Evolutionary conservation across 2,888 invertebrate species (phyloP).

Genomic region (Pterostichus madidus): DNA sequence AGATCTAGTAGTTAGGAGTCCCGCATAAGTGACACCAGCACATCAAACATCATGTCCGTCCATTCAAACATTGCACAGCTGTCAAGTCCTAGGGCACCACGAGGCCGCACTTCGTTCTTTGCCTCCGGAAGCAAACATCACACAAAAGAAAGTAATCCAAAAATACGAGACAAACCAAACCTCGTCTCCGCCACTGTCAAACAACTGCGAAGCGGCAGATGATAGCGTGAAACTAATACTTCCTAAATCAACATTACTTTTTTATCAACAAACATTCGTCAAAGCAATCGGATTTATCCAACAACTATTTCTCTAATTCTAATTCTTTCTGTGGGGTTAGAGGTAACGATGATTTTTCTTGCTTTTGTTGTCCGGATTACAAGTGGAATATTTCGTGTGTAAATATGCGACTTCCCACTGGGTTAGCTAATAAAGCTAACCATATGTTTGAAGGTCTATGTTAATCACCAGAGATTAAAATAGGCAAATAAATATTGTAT

Average conservation of each 20-base stretch:
- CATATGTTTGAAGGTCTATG: conserved; percentile 25
- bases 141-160: conserved; percentile 61
- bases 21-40: background rate
- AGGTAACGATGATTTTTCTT: background rate
- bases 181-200: background rate
- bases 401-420: conserved; percentile 6
- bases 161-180: conserved; percentile 18
- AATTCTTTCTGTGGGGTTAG: too few relatives aligned
- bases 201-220: conserved; percentile 41
- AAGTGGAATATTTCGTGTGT: background rate
- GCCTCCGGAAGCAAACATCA: conserved; percentile 20
- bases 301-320: background rate
- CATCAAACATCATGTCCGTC: background rate
- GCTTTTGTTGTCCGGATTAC: conserved; percentile 16
- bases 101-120: conserved; percentile 14
- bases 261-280: conserved; percentile 21
- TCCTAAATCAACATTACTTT: conserved; percentile 51
- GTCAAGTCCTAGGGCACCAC: conserved; percentile 13
- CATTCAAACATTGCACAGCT: conserved; percentile 57
- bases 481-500: conserved; percentile 21
- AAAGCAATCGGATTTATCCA: conserved; percentile 32
- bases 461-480: conserved; percentile 34
- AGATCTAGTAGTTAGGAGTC: conserved; percentile 6
- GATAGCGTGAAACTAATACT: conserved; percentile 61
- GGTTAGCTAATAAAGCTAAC: background rate